Percentiles rank a stretch among this genome's conserved stretches.
Conservation (phyloP, 2,888 invertebrate genomes). For the Bugula neritina region DNA sequence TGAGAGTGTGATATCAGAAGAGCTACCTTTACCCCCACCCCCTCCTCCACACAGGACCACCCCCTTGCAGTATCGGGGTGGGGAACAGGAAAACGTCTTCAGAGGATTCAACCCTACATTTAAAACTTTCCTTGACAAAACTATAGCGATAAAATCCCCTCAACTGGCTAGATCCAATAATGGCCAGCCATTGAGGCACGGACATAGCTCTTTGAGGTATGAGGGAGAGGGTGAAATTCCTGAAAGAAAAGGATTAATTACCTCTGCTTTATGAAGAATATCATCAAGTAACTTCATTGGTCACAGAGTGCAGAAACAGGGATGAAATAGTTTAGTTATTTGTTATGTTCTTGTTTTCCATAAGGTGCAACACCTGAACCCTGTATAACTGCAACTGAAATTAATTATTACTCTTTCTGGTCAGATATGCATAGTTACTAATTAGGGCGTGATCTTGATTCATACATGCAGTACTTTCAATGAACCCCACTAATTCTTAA, state of each 20-base stretch:
- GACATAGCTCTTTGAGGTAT: background rate
- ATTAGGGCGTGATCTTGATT: too few relatives aligned
- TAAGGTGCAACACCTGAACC: too few relatives aligned
- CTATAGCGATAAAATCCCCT: conserved; percentile 5
- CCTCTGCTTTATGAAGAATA: background rate
- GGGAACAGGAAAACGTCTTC: background rate
- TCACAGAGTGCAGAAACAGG: too few relatives aligned
- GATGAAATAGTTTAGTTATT: too few relatives aligned
- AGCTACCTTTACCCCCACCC: conserved; percentile 9
- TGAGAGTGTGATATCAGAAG: conserved; percentile 12
- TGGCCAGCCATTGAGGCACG: background rate
- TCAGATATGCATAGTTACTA: too few relatives aligned
- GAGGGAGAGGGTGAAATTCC: background rate
- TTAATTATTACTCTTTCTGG: too few relatives aligned
- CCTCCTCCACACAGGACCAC: background rate
- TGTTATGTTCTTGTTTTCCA: too few relatives aligned
- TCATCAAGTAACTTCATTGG: background rate
- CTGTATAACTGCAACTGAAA: too few relatives aligned
- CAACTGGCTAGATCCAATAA: background rate
- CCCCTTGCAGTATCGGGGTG: background rate
- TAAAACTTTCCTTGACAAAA: conserved; percentile 21
- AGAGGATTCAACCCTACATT: conserved; percentile 11
- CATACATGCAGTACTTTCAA: too few relatives aligned
- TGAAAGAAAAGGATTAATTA: conserved; percentile 18
- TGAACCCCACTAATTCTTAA: too few relatives aligned